Evolutionary conservation across 1,140 invertebrate genomes (phyloP).

Genomic region (Microplitis demolitor): DNA sequence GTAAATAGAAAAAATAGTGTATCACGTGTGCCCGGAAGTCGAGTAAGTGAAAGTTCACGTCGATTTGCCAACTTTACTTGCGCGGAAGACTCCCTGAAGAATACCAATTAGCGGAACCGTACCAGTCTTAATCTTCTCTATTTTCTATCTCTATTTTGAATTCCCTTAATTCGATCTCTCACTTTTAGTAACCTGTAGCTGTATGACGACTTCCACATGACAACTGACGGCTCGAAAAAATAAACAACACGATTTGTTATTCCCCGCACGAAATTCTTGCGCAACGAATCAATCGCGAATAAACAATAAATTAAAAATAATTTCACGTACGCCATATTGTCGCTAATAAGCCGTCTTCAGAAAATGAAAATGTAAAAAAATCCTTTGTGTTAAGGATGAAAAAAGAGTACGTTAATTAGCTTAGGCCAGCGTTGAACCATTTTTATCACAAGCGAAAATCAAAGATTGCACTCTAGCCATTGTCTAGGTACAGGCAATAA

Average conservation of each 20-base stretch:
- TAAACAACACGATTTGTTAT: no score
- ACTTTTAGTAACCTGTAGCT: no score
- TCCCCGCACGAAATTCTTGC: no score
- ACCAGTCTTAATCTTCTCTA: neutral
- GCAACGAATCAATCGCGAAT: no score
- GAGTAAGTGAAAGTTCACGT: constrained; percentile 25
- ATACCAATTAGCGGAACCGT: constrained; percentile 29
- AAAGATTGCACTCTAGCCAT: neutral
- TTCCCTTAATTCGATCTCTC: neutral
- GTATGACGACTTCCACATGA: no score
- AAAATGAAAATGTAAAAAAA: neutral
- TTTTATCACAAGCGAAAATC: constrained; percentile 8
- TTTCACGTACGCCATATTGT: no score
- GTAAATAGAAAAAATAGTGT: neutral
- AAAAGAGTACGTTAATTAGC: constrained; percentile 6
- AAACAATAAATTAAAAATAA: no score
- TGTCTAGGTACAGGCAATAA: constrained; percentile 19
- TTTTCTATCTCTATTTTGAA: constrained; percentile 1
- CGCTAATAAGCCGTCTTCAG: no score
- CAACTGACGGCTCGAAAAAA: no score
- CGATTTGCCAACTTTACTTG: constrained; percentile 26
- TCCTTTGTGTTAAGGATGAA: neutral
- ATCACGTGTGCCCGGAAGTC: constrained; percentile 19
- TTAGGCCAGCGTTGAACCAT: neutral
- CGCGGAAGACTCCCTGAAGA: constrained; percentile 21